Conservation (phyloP, 2,888 invertebrate species). For the Hydrotaea diabolus region DNA sequence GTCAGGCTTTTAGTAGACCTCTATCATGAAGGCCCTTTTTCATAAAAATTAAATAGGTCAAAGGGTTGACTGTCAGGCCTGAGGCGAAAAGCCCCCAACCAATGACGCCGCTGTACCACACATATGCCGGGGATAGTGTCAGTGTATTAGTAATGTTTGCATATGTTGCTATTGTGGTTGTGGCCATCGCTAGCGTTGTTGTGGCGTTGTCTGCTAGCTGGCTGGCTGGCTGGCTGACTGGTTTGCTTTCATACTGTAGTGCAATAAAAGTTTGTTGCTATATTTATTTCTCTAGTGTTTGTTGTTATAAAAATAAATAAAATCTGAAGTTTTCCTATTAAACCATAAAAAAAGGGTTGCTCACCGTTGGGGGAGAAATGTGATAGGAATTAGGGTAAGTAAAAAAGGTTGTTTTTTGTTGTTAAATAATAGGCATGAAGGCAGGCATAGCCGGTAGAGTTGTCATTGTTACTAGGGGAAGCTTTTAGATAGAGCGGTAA, state of each 20-base stretch:
- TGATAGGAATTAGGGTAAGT: background rate
- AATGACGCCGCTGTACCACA: background rate
- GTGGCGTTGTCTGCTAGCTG: background rate
- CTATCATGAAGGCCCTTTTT: too few relatives aligned
- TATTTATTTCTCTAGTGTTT: background rate
- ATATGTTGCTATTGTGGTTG: slow-evolving; percentile 35
- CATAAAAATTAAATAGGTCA: too few relatives aligned
- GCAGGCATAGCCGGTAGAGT: too few relatives aligned
- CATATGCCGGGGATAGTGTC: background rate
- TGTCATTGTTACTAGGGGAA: too few relatives aligned
- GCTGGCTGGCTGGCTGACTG: background rate
- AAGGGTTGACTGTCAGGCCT: too few relatives aligned
- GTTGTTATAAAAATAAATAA: background rate
- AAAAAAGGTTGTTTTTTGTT: background rate
- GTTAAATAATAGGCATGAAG: background rate
- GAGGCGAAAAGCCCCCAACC: too few relatives aligned
- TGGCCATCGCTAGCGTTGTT: background rate
- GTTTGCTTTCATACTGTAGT: too few relatives aligned
- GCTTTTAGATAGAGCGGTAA: too few relatives aligned
- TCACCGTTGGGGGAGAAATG: background rate
- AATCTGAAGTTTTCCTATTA: background rate
- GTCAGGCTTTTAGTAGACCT: too few relatives aligned
- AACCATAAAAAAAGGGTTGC: background rate
- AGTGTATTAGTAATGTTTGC: slow-evolving; percentile 17
- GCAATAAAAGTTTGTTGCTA: background rate